Conservation (phyloP, 2,113 vertebrate species). For the Oenanthe oenanthe region DNA sequence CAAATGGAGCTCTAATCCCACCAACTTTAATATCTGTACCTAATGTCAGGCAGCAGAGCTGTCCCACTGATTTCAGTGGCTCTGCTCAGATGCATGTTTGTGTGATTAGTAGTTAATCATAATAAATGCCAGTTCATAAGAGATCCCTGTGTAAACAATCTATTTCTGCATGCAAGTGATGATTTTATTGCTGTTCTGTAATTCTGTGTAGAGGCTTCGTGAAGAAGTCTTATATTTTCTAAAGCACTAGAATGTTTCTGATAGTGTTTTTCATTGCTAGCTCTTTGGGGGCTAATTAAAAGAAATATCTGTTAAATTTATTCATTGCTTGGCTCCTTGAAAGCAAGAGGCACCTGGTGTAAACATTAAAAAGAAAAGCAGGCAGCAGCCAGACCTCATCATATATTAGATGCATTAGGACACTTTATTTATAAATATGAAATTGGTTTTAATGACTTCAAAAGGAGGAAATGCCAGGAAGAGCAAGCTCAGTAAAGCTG, state of each 20-base stretch:
- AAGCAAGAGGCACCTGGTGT: constrained; percentile 54
- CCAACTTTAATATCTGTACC: neutral
- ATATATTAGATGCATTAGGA: constrained; percentile 39
- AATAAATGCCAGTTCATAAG: constrained; percentile 22
- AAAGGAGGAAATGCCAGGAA: constrained; percentile 49
- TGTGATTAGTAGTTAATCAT: constrained; percentile 31
- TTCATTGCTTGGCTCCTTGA: constrained; percentile 55
- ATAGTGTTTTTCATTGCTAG: constrained; percentile 42
- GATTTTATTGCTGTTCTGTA: constrained; percentile 48
- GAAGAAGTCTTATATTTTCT: constrained; percentile 47
- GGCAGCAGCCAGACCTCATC: constrained; percentile 48
- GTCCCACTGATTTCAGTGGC: neutral
- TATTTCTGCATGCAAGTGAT: constrained; percentile 36
- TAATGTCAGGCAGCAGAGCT: neutral
- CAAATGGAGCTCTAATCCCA: constrained; percentile 3
- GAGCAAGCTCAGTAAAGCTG: constrained; percentile 31
- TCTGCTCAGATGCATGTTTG: neutral
- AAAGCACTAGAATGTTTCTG: constrained; percentile 45
- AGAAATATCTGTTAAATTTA: constrained; percentile 61
- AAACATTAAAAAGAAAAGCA: constrained; percentile 56
- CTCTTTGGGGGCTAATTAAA: constrained; percentile 66
- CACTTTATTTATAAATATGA: constrained; percentile 61
- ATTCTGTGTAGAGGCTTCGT: constrained; percentile 19
- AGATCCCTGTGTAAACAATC: constrained; percentile 34
- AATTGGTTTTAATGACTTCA: constrained; percentile 57